Conservation (phyloP, 2,113 vertebrate genomes). For the Genyomyrus donnyi region DNA sequence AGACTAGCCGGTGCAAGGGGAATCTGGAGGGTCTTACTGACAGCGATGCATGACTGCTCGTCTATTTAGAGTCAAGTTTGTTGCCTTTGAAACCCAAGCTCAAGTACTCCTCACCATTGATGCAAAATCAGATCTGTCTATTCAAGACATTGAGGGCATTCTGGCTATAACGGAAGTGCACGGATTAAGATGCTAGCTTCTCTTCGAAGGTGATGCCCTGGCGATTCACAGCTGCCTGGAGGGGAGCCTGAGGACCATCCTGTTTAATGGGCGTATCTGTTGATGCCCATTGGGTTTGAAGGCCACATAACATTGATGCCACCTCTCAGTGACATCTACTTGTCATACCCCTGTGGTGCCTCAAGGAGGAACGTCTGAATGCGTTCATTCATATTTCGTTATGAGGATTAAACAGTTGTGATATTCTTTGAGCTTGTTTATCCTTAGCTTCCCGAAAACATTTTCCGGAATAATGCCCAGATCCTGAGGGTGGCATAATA, state of each 20-base stretch:
- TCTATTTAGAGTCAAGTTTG: not conserved
- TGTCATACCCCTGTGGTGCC: not conserved
- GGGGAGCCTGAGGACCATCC: not conserved
- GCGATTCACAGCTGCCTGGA: not conserved
- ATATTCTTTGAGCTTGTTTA: conserved; percentile 34
- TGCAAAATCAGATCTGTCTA: not conserved
- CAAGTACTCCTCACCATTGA: not conserved
- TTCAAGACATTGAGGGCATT: not conserved
- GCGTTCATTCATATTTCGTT: conserved; percentile 19
- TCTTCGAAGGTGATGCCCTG: not conserved
- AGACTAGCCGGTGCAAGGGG: not conserved
- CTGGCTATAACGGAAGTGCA: not conserved
- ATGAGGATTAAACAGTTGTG: conserved; percentile 21
- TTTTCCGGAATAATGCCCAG: conserved; percentile 19
- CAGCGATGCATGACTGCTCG: not conserved
- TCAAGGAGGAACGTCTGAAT: conserved; percentile 15
- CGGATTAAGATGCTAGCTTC: not conserved
- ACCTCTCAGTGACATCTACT: not conserved
- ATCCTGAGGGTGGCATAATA: conserved; percentile 26
- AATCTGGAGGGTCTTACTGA: not conserved
- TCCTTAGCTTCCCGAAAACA: conserved; percentile 22
- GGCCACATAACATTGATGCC: not conserved
- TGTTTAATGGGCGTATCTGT: not conserved
- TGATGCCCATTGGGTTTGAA: not conserved
- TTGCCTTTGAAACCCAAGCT: not conserved